Base-by-base conservation (phyloP, 2,888 invertebrate genomes). In the Lepas anatifera region DNA sequence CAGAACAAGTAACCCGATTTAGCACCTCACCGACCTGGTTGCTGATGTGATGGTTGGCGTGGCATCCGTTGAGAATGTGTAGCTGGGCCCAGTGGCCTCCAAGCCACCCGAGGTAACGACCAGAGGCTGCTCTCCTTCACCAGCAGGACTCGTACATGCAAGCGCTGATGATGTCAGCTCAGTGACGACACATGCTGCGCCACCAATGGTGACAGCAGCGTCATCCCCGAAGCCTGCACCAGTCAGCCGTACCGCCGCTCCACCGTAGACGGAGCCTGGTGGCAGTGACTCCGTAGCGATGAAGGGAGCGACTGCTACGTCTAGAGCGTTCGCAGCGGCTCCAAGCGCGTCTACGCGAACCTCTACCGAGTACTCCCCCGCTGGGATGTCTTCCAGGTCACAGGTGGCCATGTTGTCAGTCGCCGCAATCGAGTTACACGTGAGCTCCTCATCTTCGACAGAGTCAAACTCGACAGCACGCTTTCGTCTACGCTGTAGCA, bases 261-360 rank as follows among this genome's bases (percentile, higher is more conserved):
- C 72, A 4, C 72, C 72, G 41, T 72, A 50, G 27, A 48, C 41
- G 22, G 70, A 70, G 41, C 72, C 70, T 16, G 69, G 50, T 13
- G 58, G 27, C 16, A 70, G 72, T 8, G 25, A 37, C 4, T 68
- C 39, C n/a, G 67, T 18, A 11, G 64, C 22, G 3, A 72, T 39
- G 0, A 35, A n/a, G 13, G 72, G 66, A 8, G 29, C 29, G n/a
- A 67, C 63, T 3, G 58, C 25, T 16, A 69, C 43, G 7, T 35
- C 13, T 3, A 6, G 18, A 3, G 35, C n/a, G 13, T 22, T 66
- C n/a, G 13, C 16, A 6, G 72, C 69, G 25, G 46, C 16, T 25
- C 72, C 72, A n/a, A 68, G 27, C 7, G 63, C 70, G 22, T 18
- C 67, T 4, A 71, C 32, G 16, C 13, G 27, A 16, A 71, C 64